phyloP scores from a whole-genome alignment of 1,140 invertebrate genomes.

The Drosophila leontia region DNA sequence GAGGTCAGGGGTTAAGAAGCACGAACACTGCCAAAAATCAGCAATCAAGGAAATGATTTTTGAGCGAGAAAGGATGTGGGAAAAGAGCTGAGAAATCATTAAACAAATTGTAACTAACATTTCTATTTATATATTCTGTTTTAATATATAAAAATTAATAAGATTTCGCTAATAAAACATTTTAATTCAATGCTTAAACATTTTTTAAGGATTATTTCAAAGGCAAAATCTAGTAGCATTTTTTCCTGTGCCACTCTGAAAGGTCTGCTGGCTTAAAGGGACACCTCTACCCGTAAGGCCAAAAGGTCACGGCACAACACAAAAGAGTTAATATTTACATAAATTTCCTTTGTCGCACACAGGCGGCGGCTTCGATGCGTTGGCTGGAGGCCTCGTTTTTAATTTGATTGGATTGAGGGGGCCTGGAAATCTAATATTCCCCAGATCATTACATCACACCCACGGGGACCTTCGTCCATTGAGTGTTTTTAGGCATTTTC shows the following conservation, averaged over 20 bases:
- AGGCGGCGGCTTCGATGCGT: conserved; percentile 5
- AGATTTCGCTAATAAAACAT: not conserved
- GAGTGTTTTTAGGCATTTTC: conserved; percentile 42
- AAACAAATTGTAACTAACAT: too few species aligned
- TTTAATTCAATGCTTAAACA: not conserved
- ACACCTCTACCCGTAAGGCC: conserved; percentile 19
- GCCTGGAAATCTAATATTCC: conserved; percentile 28
- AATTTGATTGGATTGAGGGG: conserved; percentile 46
- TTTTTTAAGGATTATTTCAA: not conserved
- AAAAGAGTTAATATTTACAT: conserved; percentile 52
- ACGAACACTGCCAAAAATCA: not conserved
- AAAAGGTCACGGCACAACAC: conserved; percentile 35
- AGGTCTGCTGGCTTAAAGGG: conserved; percentile 2
- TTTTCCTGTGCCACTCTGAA: conserved; percentile 4
- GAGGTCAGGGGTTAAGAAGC: conserved; percentile 7
- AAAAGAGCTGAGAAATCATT: not conserved
- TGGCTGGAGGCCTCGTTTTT: conserved; percentile 3
- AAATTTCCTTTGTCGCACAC: conserved; percentile 34
- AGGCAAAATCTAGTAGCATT: not conserved
- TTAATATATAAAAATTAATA: not conserved
- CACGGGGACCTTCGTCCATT: not conserved
- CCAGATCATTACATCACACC: conserved; percentile 49
- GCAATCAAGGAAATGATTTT: not conserved
- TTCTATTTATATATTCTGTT: too few species aligned
- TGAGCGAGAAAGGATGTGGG: not conserved